Percentiles rank a stretch among this genome's conserved stretches.
phyloP scores from a whole-genome alignment of 92 coral and sea anemone genomes.

The Blastomussa wellsi region DNA sequence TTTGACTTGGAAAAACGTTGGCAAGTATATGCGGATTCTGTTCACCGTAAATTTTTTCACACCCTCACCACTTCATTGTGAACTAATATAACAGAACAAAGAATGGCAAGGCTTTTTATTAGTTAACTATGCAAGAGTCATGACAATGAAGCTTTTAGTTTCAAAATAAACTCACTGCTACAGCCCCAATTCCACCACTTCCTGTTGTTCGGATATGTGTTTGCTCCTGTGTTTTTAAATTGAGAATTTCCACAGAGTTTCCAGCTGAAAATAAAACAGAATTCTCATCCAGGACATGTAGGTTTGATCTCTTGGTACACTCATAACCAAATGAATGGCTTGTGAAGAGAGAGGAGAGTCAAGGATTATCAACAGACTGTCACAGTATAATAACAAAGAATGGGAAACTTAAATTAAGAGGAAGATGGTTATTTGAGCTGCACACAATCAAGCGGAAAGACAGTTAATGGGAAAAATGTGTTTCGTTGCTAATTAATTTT shows the following conservation, averaged over 20 bases:
- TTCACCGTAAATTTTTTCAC: too few relatives aligned
- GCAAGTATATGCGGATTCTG: too few relatives aligned
- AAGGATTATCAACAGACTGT: background rate
- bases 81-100: too few relatives aligned
- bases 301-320: constrained; percentile 95
- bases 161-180: constrained; percentile 77
- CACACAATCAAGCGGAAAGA: too few relatives aligned
- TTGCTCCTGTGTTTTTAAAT: constrained; percentile 90
- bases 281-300: constrained; percentile 88
- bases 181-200: constrained; percentile 96
- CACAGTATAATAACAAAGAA: too few relatives aligned
- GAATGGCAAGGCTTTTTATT: too few relatives aligned
- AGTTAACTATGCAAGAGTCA: background rate
- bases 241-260: constrained; percentile 83
- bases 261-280: constrained; percentile 94
- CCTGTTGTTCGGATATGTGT: constrained; percentile 89
- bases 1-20: too few relatives aligned
- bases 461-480: too few relatives aligned
- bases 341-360: constrained; percentile 13
- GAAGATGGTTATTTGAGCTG: too few relatives aligned
- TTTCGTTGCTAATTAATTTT: too few relatives aligned
- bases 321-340: constrained; percentile 99
- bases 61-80: too few relatives aligned
- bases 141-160: background rate
- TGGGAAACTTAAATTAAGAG: too few relatives aligned